Evolutionary conservation across 2,888 invertebrate genomes (phyloP), one percentile per base, ranked within the genome.

Genomic region (Scaptomyza parva): DNA sequence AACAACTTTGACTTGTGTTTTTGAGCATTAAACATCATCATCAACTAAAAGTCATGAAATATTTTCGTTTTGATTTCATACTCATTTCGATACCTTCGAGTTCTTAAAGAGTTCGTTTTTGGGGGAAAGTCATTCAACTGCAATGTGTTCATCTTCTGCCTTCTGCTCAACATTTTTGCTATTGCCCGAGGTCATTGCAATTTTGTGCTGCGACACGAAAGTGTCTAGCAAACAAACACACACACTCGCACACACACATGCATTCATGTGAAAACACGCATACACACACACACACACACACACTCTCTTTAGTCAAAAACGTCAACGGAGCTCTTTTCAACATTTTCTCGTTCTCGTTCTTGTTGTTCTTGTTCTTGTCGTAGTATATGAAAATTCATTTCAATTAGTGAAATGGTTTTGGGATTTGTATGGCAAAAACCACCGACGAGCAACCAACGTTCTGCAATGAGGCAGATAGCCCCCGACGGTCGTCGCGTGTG

Each of bases 391-490:
- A 86, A 89, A 86, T 88, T 89, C 88, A 89, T 89, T 89, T 89
- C 88, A 89, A 89, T 89, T 89, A 89, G 88, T 88, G 82, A 82
- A 76, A 88, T 89, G 88, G 88, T 88, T 86, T 84, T 84, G 80
- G 79, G 87, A 80, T 87, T 87, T 87, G 71, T 87, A 84, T 79
- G 72, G 76, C 80, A 70, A 70, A 37, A 55, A 68, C 63, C 68
- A 63, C 54, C 73, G 65, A 24, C 70, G 70, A 70, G 66, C 52
- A 53, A 44, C 20, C 52, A 53, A 44, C 20, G 37, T 41, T 35
- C n/a, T 17, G 35, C 35, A 37, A 17, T 9, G 9, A 9, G 41
- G 14, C 47, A 53, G 26, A 52, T 43, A 58, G 51, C 20, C 37
- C 24, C 22, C 45, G 14, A 37, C 20, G 17, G 17, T 37, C 37